Conservation (phyloP, 2,888 invertebrate species). For the Drosophila cyrtoloma region DNA sequence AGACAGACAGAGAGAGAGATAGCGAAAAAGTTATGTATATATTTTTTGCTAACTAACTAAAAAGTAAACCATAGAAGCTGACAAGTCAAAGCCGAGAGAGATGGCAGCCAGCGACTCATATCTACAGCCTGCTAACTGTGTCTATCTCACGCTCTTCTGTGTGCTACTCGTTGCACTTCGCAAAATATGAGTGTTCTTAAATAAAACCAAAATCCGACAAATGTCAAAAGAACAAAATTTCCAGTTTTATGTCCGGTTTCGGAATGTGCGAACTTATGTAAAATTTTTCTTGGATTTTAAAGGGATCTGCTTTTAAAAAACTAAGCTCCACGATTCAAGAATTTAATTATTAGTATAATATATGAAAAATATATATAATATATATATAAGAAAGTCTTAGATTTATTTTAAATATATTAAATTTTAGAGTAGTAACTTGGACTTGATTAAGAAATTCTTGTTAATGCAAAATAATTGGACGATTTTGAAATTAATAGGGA, state of each 20-base stretch:
- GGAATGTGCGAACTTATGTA: neutral
- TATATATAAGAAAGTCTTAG: neutral
- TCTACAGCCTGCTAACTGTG: constrained; percentile 30
- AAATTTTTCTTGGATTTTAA: neutral
- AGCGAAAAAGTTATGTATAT: constrained; percentile 45
- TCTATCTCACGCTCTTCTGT: constrained; percentile 33
- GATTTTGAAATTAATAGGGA: neutral
- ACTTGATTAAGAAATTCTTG: neutral
- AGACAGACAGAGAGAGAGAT: neutral
- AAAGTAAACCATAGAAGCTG: constrained; percentile 71
- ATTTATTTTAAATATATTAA: neutral
- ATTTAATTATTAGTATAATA: neutral
- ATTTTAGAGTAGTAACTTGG: neutral
- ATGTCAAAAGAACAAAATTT: neutral
- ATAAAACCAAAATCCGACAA: neutral
- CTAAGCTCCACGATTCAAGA: neutral
- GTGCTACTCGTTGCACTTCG: constrained; percentile 25
- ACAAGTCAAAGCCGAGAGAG: constrained; percentile 42
- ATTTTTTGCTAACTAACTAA: constrained; percentile 73
- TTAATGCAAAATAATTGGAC: neutral
- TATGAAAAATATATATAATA: neutral
- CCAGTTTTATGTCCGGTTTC: neutral
- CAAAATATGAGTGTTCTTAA: neutral
- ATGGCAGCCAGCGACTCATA: constrained; percentile 7
- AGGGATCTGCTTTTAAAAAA: neutral